Percentiles rank a stretch among this genome's conserved stretches.
These are phyloP conservation scores for Microchrysa polita DNA, from an alignment of 2,888 invertebrate species.

Conservation along the genomic window DNA sequence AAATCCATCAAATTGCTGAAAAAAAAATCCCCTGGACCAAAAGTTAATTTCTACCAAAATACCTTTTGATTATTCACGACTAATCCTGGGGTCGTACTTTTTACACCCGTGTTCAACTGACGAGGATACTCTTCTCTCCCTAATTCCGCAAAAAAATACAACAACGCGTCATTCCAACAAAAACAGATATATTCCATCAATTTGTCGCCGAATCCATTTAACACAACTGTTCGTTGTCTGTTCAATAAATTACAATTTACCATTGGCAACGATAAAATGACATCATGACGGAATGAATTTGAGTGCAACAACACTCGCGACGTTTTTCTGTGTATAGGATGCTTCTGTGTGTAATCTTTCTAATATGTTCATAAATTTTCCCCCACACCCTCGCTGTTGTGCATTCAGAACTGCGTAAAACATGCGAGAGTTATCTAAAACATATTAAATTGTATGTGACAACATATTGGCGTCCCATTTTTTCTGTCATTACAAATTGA, in stretches of 20 bases:
- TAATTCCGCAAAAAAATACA: no score
- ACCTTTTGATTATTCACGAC: no score
- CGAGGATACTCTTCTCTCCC: no score
- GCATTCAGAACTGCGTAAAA: no score
- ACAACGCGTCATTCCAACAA: no score
- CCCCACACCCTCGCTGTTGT: not conserved
- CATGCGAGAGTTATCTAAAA: constrained; percentile 15
- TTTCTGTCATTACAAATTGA: not conserved
- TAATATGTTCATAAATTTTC: constrained; percentile 27
- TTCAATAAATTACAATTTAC: constrained; percentile 31
- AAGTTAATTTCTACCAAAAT: no score
- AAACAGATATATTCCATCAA: constrained; percentile 32
- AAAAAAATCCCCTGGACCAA: no score
- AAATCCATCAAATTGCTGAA: no score
- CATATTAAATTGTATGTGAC: not conserved
- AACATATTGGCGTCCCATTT: not conserved
- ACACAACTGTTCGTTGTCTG: constrained; percentile 35
- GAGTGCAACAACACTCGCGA: not conserved
- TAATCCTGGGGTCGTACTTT: no score
- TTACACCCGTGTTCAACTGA: no score
- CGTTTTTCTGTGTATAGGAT: constrained; percentile 16
- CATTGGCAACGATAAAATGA: constrained; percentile 13
- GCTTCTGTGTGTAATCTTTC: not conserved
- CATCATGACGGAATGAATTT: not conserved
- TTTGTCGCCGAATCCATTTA: constrained; percentile 37